Conservation (phyloP, 1,140 invertebrate genomes). For the Rhagoletis zephyria region DNA sequence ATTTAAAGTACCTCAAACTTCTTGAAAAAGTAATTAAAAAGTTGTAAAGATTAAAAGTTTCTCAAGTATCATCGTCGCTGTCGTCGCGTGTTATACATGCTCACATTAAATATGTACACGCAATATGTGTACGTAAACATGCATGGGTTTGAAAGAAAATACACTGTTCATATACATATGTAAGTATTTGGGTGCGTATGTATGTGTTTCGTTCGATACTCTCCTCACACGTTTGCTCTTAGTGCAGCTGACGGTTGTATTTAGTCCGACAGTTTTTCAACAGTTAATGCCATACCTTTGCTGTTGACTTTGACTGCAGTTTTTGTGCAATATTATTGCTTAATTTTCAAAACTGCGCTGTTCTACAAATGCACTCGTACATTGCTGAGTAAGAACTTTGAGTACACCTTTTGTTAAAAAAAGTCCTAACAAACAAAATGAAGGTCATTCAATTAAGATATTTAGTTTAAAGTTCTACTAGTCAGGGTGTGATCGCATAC, state of each 20-base stretch:
- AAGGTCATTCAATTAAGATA: slow-evolving; percentile 21
- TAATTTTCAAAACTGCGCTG: too few relatives aligned
- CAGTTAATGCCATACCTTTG: slow-evolving; percentile 35
- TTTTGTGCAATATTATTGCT: too few relatives aligned
- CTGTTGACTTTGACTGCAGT: background rate
- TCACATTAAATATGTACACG: background rate
- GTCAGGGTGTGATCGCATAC: background rate
- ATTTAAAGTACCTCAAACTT: slow-evolving; percentile 53
- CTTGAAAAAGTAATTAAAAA: slow-evolving; percentile 59
- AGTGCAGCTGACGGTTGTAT: background rate
- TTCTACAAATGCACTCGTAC: too few relatives aligned
- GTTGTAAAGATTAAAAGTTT: slow-evolving; percentile 58
- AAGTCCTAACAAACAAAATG: background rate
- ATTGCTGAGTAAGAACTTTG: too few relatives aligned
- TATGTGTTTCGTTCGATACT: background rate
- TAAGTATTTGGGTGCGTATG: background rate
- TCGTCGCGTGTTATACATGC: background rate
- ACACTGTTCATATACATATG: background rate
- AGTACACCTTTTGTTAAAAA: too few relatives aligned
- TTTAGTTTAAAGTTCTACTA: background rate
- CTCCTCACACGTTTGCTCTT: background rate
- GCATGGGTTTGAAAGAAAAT: too few relatives aligned
- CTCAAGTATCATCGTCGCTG: slow-evolving; percentile 37
- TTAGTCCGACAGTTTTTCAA: background rate
- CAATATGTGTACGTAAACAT: too few relatives aligned